These are phyloP conservation scores for Ormia ochracea DNA, from an alignment of 2,888 invertebrate species.

Conservation along the genomic window DNA sequence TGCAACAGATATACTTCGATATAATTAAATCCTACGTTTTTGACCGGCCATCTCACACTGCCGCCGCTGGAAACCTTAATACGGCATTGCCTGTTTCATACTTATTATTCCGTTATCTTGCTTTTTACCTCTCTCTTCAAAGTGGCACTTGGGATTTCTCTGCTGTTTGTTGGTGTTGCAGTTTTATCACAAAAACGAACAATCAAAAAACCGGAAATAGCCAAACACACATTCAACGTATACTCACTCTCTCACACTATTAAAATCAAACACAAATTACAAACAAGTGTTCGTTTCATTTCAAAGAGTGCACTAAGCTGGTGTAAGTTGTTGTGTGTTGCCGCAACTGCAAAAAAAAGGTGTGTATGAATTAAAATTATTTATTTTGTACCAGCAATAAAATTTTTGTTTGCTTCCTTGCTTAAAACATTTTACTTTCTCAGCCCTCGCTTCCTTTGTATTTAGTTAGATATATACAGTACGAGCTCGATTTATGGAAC, in stretches of 20 bases:
- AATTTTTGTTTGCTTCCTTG: not conserved
- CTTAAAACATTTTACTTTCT: not conserved
- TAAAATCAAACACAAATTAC: slow-evolving; percentile 50
- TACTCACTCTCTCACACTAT: slow-evolving; percentile 16
- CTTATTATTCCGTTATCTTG: slow-evolving; percentile 16
- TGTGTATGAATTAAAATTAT: slow-evolving; percentile 52
- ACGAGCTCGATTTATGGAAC: no score
- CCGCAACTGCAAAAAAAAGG: slow-evolving; percentile 35
- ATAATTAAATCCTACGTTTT: slow-evolving; percentile 49
- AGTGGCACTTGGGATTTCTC: slow-evolving; percentile 17
- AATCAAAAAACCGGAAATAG: slow-evolving; percentile 52
- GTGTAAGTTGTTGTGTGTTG: not conserved
- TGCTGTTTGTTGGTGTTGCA: slow-evolving; percentile 6
- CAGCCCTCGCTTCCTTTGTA: not conserved
- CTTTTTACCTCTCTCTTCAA: not conserved
- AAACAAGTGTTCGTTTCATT: slow-evolving; percentile 31
- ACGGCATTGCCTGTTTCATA: not conserved
- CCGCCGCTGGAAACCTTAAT: not conserved
- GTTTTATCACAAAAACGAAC: not conserved
- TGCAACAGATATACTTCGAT: not conserved
- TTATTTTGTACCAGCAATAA: slow-evolving; percentile 1
- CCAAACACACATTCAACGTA: not conserved
- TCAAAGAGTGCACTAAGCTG: slow-evolving; percentile 2
- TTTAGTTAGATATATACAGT: no score
- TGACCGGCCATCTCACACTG: not conserved